Conservation (phyloP, 2,888 invertebrate species). For the Cosmorhoe ocellata region DNA sequence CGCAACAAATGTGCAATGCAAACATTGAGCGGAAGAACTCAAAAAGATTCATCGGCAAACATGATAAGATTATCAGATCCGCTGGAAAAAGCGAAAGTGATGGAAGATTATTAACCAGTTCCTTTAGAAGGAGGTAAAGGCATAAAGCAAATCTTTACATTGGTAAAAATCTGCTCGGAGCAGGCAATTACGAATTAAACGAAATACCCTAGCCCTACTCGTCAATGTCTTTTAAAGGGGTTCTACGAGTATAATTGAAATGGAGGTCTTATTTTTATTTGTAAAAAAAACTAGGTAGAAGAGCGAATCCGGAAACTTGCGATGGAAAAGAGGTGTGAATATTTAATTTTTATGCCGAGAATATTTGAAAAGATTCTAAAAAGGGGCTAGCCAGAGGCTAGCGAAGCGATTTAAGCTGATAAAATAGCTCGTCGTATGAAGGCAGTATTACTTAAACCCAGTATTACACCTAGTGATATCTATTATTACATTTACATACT, state of each 20-base stretch:
- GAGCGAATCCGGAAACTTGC: not conserved
- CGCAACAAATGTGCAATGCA: not conserved
- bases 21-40: constrained; percentile 11
- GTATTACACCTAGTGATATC: no score
- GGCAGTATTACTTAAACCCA: no score
- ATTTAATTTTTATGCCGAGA: no score
- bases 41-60: constrained; percentile 15
- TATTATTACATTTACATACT: not conserved
- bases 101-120: constrained; percentile 23
- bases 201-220: not conserved
- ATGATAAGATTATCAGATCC: constrained; percentile 29
- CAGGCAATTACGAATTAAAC: constrained; percentile 5
- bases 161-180: not conserved
- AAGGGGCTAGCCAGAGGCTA: no score
- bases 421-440: no score
- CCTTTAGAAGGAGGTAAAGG: not conserved
- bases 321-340: not conserved
- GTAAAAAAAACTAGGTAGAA: not conserved
- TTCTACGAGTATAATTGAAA: constrained; percentile 4
- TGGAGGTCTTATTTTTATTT: not conserved
- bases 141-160: constrained; percentile 1
- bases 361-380: no score
- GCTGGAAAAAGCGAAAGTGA: constrained; percentile 32
- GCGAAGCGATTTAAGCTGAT: no score
- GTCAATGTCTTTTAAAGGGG: not conserved